Percentiles rank a stretch among this genome's conserved stretches.
Conservation (phyloP, 2,888 invertebrate species). For the Leptinotarsa tumamoca region DNA sequence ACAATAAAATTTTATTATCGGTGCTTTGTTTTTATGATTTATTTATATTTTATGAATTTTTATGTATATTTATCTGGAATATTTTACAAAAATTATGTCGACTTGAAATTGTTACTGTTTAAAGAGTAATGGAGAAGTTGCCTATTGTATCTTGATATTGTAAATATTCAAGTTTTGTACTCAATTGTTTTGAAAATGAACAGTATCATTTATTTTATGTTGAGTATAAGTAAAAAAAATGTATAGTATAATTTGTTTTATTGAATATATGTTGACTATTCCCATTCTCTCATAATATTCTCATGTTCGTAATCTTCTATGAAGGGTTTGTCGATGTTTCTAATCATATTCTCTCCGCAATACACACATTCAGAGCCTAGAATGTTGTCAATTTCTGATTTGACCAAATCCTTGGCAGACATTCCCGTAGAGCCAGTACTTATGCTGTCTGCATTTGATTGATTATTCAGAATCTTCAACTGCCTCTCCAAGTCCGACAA, state of each 20-base stretch:
- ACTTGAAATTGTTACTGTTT: constrained; percentile 52
- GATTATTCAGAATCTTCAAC: constrained; percentile 70
- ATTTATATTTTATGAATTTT: constrained; percentile 39
- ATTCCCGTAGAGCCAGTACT: constrained; percentile 69
- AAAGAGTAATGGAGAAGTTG: constrained; percentile 52
- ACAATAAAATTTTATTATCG: constrained; percentile 32
- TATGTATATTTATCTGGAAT: constrained; percentile 40
- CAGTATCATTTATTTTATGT: constrained; percentile 53
- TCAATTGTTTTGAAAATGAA: constrained; percentile 55
- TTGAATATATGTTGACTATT: constrained; percentile 65
- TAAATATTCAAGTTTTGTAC: constrained; percentile 57
- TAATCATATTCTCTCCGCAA: constrained; percentile 94
- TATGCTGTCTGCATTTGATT: constrained; percentile 69
- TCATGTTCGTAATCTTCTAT: constrained; percentile 87
- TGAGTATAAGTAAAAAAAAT: constrained; percentile 49
- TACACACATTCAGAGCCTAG: constrained; percentile 92
- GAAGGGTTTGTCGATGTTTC: constrained; percentile 90
- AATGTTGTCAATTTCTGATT: constrained; percentile 88
- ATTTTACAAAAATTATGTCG: constrained; percentile 35
- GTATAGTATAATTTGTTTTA: constrained; percentile 27
- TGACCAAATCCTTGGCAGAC: constrained; percentile 75
- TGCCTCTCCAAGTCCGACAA: constrained; percentile 75
- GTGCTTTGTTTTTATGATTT: constrained; percentile 47
- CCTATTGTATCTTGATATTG: constrained; percentile 57
- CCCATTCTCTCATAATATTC: constrained; percentile 86